Percentiles rank a stretch among this genome's conserved stretches.
phyloP scores from a whole-genome alignment of 2,888 invertebrate species.

The Arrhopalites spinosus region DNA sequence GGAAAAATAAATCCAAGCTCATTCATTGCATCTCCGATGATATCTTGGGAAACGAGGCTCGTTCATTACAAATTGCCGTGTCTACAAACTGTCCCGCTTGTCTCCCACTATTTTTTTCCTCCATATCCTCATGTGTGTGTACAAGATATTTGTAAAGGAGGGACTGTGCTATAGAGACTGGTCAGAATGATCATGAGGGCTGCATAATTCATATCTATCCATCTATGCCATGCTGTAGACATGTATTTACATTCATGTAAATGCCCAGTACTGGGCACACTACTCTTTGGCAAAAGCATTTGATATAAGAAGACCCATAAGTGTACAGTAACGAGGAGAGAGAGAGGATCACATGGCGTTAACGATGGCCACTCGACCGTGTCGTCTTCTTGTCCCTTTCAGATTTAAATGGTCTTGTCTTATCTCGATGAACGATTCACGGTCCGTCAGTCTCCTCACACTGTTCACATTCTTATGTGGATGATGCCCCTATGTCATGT shows the following conservation, averaged over 20 bases:
- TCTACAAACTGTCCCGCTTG: neutral
- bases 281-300: neutral
- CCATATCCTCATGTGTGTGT: neutral
- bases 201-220: neutral
- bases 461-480: neutral
- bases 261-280: neutral
- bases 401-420: slow-evolving; percentile 16
- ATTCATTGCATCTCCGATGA: no score
- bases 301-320: no score
- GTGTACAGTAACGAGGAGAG: neutral
- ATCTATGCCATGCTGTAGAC: neutral
- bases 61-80: no score
- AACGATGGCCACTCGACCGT: neutral
- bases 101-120: neutral
- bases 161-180: neutral
- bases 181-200: neutral
- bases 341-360: neutral
- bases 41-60: no score
- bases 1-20: no score
- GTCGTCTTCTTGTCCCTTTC: neutral
- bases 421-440: slow-evolving; percentile 10
- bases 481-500: neutral
- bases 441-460: neutral
- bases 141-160: neutral
- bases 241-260: no score